Evolutionary conservation across 23 tunicate genomes (phyloP).

Genomic region (Oikopleura dioica): DNA sequence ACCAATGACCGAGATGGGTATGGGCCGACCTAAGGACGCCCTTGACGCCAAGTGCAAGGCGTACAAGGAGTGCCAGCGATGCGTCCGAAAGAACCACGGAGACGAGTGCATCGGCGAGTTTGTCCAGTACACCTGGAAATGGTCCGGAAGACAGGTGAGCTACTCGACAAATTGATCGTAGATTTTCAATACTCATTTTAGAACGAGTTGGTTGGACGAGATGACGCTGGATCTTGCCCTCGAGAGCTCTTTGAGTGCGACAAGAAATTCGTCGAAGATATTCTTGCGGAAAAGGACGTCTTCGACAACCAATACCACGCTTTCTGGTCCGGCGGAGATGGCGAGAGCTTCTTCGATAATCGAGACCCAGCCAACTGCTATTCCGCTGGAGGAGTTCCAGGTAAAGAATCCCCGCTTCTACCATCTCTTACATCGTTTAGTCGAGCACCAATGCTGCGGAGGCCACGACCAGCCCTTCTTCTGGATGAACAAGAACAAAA

Average conservation of each 20-base stretch:
- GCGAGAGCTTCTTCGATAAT: not conserved
- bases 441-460: no score
- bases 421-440: no score
- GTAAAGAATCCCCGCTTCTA: no score
- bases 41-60: not conserved
- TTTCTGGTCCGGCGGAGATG: slow-evolving; percentile 8
- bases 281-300: not conserved
- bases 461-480: no score
- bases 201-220: not conserved
- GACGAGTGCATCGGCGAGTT: not conserved
- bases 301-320: slow-evolving; percentile 2
- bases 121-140: not conserved
- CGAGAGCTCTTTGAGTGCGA: slow-evolving; percentile 5
- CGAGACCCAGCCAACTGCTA: not conserved
- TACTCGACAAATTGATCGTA: no score
- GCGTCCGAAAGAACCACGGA: not conserved
- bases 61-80: not conserved
- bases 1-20: not conserved
- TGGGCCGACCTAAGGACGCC: not conserved
- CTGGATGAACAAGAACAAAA: no score
- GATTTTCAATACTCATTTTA: not conserved
- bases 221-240: not conserved
- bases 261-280: not conserved
- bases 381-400: no score
- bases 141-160: no score